phyloP scores from a whole-genome alignment of 1,140 invertebrate genomes.

The Hypothenemus hampei region DNA sequence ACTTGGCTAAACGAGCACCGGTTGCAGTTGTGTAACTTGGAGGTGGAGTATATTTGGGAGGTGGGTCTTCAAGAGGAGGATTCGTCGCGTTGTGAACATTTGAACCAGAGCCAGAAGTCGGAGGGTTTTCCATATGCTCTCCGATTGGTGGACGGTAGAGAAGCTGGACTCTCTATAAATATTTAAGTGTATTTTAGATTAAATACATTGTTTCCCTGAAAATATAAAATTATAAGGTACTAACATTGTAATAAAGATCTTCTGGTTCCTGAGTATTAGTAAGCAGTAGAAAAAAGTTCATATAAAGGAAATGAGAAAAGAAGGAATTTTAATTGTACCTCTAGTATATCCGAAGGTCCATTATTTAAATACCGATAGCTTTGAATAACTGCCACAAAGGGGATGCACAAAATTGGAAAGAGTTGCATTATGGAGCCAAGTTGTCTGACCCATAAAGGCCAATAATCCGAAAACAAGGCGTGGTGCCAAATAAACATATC shows the following conservation, averaged over 20 bases:
- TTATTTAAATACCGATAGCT: slow-evolving; percentile 75
- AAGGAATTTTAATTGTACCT: slow-evolving; percentile 57
- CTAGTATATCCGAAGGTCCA: slow-evolving; percentile 79
- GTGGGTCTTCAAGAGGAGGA: slow-evolving; percentile 66
- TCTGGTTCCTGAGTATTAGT: slow-evolving; percentile 31
- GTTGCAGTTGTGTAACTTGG: slow-evolving; percentile 89
- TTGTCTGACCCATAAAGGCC: slow-evolving; percentile 71
- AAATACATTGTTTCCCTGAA: not conserved
- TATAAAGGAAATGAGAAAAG: not conserved
- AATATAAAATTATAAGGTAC: slow-evolving; percentile 17
- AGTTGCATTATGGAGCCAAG: slow-evolving; percentile 73
- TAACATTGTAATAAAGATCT: slow-evolving; percentile 34
- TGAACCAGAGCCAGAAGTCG: slow-evolving; percentile 38
- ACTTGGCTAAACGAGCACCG: slow-evolving; percentile 72
- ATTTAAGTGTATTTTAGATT: slow-evolving; percentile 5
- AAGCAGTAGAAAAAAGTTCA: not conserved
- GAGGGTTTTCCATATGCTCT: slow-evolving; percentile 42
- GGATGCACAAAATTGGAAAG: slow-evolving; percentile 68
- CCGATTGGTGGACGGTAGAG: slow-evolving; percentile 64
- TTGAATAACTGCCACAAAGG: slow-evolving; percentile 72
- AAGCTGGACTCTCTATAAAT: slow-evolving; percentile 66
- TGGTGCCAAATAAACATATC: slow-evolving; percentile 68
- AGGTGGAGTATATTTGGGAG: slow-evolving; percentile 88
- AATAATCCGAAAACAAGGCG: slow-evolving; percentile 54
- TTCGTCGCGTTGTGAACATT: slow-evolving; percentile 34